phyloP scores from a whole-genome alignment of 1,140 invertebrate species.

The Solenopsis invicta region DNA sequence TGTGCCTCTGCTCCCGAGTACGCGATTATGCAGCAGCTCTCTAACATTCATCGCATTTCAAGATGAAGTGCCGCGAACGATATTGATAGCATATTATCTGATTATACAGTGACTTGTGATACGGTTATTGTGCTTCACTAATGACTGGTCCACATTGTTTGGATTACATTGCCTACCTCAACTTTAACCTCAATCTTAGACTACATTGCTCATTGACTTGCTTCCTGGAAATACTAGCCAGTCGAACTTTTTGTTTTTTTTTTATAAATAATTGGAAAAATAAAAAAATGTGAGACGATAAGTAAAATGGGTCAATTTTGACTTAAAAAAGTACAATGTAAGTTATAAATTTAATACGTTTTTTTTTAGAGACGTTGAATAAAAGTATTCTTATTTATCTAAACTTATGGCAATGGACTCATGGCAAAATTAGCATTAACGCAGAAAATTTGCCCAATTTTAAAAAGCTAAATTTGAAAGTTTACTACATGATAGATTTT shows the following conservation, averaged over 20 bases:
- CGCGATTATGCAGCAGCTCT: slow-evolving; percentile 11
- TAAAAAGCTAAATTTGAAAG: no score
- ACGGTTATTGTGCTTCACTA: background rate
- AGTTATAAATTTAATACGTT: no score
- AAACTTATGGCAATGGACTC: no score
- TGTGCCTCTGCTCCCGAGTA: slow-evolving; percentile 19
- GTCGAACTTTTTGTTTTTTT: background rate
- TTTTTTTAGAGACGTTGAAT: no score
- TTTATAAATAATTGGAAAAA: background rate
- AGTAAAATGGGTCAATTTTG: no score
- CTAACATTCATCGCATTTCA: background rate
- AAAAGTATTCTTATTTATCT: no score
- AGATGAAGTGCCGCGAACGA: slow-evolving; percentile 3
- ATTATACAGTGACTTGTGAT: background rate
- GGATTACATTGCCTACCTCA: background rate
- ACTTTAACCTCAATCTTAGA: background rate
- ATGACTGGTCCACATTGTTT: background rate
- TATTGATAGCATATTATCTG: slow-evolving; percentile 14
- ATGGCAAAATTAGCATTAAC: no score
- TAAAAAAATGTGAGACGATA: no score
- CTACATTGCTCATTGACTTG: background rate
- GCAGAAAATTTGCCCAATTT: no score
- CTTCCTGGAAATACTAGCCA: background rate
- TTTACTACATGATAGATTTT: no score
- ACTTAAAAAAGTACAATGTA: no score